These are phyloP conservation scores for Acromyrmex heyeri DNA, from an alignment of 1,140 invertebrate species.

Conservation along the genomic window DNA sequence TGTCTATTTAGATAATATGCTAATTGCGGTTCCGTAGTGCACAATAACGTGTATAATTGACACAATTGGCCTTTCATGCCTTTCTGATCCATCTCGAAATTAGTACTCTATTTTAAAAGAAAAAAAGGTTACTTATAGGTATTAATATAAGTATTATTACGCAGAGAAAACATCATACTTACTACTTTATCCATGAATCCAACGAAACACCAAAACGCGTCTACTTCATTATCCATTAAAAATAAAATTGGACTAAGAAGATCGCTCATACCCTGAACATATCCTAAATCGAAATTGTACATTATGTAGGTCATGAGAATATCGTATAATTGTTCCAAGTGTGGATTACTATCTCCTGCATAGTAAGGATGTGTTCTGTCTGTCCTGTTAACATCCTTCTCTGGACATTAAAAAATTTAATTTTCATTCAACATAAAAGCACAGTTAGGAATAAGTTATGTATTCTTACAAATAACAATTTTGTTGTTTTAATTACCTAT, in stretches of 20 bases:
- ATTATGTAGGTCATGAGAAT: slow-evolving; percentile 99
- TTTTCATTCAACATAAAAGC: slow-evolving; percentile 8
- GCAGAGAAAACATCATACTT: slow-evolving; percentile 80
- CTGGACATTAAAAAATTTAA: slow-evolving; percentile 85
- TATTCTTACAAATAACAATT: slow-evolving; percentile 5
- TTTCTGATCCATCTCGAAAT: slow-evolving; percentile 99
- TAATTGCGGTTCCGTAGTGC: slow-evolving; percentile 94
- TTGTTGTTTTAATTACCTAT: slow-evolving; percentile 89
- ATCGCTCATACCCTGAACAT: slow-evolving; percentile 99
- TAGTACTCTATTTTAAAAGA: slow-evolving; percentile 89
- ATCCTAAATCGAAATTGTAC: slow-evolving; percentile 99
- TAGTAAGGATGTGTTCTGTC: slow-evolving; percentile 97
- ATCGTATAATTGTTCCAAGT: slow-evolving; percentile 94
- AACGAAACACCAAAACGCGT: slow-evolving; percentile 99
- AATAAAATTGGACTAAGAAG: slow-evolving; percentile 97
- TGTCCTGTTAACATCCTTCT: slow-evolving; percentile 99
- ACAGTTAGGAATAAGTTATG: no score
- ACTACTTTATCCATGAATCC: slow-evolving; percentile 99
- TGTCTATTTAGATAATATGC: slow-evolving; percentile 95
- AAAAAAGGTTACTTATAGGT: neutral
- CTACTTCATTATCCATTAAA: slow-evolving; percentile 96
- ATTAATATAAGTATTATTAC: neutral
- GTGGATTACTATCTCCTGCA: slow-evolving; percentile 96
- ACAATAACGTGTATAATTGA: slow-evolving; percentile 93
- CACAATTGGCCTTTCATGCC: slow-evolving; percentile 97